A percentile compares a stretch with the other conserved stretches of the same genome.
Evolutionary conservation across 64 coral and sea anemone species (phyloP).

Genomic region (Astreopora myriophthalma): DNA sequence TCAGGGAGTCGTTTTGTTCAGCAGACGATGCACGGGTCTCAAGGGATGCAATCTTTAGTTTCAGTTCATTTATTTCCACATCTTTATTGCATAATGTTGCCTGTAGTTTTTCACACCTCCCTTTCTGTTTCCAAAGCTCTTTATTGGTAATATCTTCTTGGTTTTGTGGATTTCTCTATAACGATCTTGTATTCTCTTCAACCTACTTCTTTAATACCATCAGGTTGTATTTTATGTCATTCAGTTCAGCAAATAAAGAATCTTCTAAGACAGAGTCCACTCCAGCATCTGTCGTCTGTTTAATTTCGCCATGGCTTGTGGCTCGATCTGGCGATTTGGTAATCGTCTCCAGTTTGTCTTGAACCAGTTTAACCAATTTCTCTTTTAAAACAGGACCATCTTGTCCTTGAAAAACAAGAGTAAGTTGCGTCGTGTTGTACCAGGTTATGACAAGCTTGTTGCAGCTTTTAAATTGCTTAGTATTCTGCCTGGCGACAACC

Average conservation of each 20-base stretch:
- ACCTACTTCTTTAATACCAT: background rate
- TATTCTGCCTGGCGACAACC: background rate
- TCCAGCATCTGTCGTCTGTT: background rate
- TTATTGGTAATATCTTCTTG: background rate
- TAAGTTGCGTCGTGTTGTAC: background rate
- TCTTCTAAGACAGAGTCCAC: background rate
- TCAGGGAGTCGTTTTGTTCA: too few relatives aligned
- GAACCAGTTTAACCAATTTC: background rate
- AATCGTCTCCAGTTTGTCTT: background rate
- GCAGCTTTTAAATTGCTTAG: slow-evolving; percentile 1
- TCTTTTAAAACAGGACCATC: background rate
- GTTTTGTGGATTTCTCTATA: background rate
- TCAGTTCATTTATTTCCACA: background rate
- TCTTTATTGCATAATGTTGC: background rate
- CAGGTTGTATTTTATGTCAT: background rate
- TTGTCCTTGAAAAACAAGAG: background rate
- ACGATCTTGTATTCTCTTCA: background rate
- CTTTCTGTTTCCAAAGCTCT: background rate
- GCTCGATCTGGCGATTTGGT: background rate
- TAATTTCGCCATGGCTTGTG: too few relatives aligned
- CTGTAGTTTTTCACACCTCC: background rate
- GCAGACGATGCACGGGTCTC: background rate
- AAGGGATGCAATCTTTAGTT: background rate
- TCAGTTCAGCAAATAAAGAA: background rate
- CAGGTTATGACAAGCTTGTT: background rate